Percentiles rank a stretch among this genome's conserved stretches.
Evolutionary conservation across 2,797 vertebrate species (phyloP).

Genomic region (Argentina silus): DNA sequence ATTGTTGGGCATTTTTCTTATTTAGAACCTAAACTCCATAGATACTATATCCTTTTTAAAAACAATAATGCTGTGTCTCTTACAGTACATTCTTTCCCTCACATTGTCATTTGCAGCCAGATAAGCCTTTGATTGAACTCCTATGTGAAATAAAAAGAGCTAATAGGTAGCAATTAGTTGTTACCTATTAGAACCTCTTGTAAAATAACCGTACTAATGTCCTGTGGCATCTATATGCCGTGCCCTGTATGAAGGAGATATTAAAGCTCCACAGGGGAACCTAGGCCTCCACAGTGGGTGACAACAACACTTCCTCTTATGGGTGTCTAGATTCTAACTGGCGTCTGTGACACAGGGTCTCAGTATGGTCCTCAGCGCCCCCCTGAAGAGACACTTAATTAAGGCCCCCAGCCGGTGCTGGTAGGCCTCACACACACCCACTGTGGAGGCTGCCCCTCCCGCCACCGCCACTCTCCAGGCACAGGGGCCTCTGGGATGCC

Average conservation of each 20-base stretch:
- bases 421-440: slow-evolving; percentile 22
- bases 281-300: slow-evolving; percentile 50
- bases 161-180: slow-evolving; percentile 71
- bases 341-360: slow-evolving; percentile 63
- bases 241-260: slow-evolving; percentile 61
- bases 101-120: too few species aligned
- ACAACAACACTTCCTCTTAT: slow-evolving; percentile 67
- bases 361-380: slow-evolving; percentile 60
- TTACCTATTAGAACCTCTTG: neutral
- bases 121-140: too few species aligned
- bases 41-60: too few species aligned
- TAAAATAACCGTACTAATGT: slow-evolving; percentile 48
- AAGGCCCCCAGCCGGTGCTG: slow-evolving; percentile 65
- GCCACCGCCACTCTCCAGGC: slow-evolving; percentile 27
- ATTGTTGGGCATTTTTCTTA: too few species aligned
- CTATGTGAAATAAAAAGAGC: too few species aligned
- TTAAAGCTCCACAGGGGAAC: slow-evolving; percentile 66
- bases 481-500: slow-evolving; percentile 58
- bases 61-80: too few species aligned
- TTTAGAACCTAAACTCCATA: too few species aligned
- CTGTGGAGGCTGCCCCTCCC: slow-evolving; percentile 28
- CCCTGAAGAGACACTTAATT: slow-evolving; percentile 77
- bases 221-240: slow-evolving; percentile 60
- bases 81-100: too few species aligned
- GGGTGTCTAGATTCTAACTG: slow-evolving; percentile 51